These are phyloP conservation scores for Clistopyga incitator DNA, from an alignment of 2,888 invertebrate species.

Conservation along the genomic window DNA sequence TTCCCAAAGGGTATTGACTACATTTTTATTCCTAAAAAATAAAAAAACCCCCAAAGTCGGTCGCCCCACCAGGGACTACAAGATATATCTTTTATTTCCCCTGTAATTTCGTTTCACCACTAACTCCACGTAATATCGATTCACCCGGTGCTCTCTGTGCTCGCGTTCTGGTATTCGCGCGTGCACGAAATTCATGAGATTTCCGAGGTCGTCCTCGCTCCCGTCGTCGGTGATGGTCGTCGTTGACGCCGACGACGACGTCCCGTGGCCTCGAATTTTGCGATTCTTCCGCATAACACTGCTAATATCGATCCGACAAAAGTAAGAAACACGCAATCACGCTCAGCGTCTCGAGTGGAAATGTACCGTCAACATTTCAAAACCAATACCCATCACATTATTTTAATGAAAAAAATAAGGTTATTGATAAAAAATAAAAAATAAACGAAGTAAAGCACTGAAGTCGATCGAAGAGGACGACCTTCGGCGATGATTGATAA, in stretches of 20 bases:
- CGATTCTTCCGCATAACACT: constrained; percentile 64
- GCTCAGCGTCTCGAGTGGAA: constrained; percentile 18
- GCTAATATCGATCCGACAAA: constrained; percentile 65
- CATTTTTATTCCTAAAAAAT: constrained; percentile 1
- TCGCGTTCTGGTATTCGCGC: constrained; percentile 38
- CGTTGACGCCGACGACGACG: constrained; percentile 7
- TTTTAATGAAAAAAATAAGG: neutral
- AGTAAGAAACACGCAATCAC: constrained; percentile 57
- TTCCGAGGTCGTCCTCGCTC: constrained; percentile 50
- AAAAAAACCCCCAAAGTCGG: constrained; percentile 1
- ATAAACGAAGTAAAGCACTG: neutral
- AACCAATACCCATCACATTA: neutral
- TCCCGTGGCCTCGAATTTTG: constrained; percentile 61
- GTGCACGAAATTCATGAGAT: constrained; percentile 65
- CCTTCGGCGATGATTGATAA: constrained; percentile 64
- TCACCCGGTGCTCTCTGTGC: neutral
- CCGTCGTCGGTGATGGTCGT: constrained; percentile 34
- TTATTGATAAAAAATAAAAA: neutral
- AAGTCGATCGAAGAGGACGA: neutral
- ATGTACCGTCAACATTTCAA: neutral
- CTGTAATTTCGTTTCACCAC: neutral
- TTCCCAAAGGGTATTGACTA: neutral
- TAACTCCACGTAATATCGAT: constrained; percentile 33
- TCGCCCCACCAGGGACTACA: neutral
- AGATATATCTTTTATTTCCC: neutral